Percentiles rank a stretch among this genome's conserved stretches.
Conservation (phyloP, 2,113 vertebrate species). For the Tachuris rubrigastra region DNA sequence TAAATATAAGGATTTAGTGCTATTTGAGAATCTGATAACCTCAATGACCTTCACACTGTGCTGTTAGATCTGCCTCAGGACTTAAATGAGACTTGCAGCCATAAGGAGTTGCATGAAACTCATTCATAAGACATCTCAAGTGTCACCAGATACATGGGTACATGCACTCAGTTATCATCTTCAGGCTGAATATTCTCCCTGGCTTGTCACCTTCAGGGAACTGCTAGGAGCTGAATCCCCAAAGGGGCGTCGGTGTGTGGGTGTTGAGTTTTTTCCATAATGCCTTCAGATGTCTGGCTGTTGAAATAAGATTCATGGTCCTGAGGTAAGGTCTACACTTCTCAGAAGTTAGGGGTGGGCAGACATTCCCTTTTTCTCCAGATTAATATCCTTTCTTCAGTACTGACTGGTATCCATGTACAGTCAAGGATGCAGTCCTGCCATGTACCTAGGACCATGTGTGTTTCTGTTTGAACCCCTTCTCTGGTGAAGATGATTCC, state of each 20-base stretch:
- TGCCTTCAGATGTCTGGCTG: not conserved
- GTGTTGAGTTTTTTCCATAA: not conserved
- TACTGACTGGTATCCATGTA: not conserved
- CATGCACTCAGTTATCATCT: not conserved
- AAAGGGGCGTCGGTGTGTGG: not conserved
- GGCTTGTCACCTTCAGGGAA: not conserved
- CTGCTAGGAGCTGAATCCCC: not conserved
- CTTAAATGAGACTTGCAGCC: not conserved
- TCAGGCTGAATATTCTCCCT: not conserved
- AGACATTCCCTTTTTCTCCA: not conserved
- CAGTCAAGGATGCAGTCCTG: rapidly evolving
- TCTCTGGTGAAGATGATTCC: not conserved
- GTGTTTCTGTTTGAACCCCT: not conserved
- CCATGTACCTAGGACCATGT: not conserved
- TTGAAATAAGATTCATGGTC: not conserved
- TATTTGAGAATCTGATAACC: not conserved
- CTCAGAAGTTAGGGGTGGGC: not conserved
- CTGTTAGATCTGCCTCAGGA: not conserved
- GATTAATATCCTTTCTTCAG: not conserved
- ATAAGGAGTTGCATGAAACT: not conserved
- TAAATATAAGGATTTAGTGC: not conserved
- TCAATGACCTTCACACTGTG: not conserved
- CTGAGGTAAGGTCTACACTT: not conserved
- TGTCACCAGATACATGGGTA: not conserved
- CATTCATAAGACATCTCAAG: not conserved